Base-by-base conservation (phyloP, 2,797 vertebrate species). In the Phataginus tricuspis region DNA sequence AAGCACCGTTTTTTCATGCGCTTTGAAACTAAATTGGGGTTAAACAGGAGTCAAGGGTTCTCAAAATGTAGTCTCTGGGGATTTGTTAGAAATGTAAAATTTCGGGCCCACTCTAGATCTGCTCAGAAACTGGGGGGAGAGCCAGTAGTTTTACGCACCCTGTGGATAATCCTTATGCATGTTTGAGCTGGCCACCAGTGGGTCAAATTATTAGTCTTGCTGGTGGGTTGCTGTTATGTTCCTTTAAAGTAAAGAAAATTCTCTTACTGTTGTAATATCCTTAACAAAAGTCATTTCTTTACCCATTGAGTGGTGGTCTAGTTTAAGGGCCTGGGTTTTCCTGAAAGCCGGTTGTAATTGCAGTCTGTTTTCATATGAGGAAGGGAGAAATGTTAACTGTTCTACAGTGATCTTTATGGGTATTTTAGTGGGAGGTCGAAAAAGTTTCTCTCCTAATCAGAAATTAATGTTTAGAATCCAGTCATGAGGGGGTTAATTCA, bases 1-100 rank as follows among this genome's bases (percentile, higher is more conserved):
- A 99, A 99, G 99, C 53, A 64, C 82, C 53, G 18, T 39, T 16
- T 94, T 45, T 72, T 86, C 39, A 29, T 9, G 97, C 94, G 75
- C 63, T 79, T 34, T 74, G 74, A 95, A 95, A 93, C 69, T 95
- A 95, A 97, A 77, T 66, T 72, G 14, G 84, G 68, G n/a, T 72
- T 96, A 37, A 92, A 94, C 80, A 39, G 97, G 90, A 71, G 74
- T 63, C 63, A 21, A 4, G 45, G 75, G 78, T n/a, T 79, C 55
- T 79, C 86, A 55, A 57, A 59, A 49, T 23, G 61, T 7, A 27
- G 29, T 39, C 53, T 23, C 23, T 18, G 42, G 49, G 45, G 86
- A 10, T 61, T 16, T 63, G 29, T 66, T 51, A 45, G 8, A 14
- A 51, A 69, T 31, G 57, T 55, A 37, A 37, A 42, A 27, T 14